phyloP scores from a whole-genome alignment of 2,797 vertebrate species.

The Urophycis tenuis region DNA sequence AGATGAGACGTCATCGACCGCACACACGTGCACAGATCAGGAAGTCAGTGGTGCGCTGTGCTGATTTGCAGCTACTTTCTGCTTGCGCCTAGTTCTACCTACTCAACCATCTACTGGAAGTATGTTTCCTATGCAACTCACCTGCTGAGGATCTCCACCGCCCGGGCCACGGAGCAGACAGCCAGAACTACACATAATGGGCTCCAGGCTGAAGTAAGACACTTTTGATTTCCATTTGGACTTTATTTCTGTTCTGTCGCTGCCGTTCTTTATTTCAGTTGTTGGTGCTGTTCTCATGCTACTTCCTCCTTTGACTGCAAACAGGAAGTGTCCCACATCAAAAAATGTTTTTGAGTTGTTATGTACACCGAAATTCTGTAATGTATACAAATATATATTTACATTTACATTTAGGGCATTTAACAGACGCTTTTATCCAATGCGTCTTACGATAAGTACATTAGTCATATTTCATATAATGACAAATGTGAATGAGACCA shows the following conservation, averaged over 20 bases:
- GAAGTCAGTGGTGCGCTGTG: constrained; percentile 64
- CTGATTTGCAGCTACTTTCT: constrained; percentile 41
- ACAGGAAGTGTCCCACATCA: constrained; percentile 56
- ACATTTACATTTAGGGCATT: too few relatives aligned
- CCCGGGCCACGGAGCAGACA: constrained; percentile 58
- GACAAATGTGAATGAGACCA: background rate
- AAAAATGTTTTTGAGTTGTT: background rate
- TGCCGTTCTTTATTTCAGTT: constrained; percentile 28
- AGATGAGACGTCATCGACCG: constrained; percentile 39
- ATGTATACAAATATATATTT: background rate
- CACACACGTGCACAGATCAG: constrained; percentile 50
- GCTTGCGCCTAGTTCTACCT: constrained; percentile 11
- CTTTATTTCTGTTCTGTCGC: constrained; percentile 24
- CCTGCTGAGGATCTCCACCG: constrained; percentile 31
- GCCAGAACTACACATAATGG: constrained; percentile 60
- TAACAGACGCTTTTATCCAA: too few relatives aligned
- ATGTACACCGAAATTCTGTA: background rate
- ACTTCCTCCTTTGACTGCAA: constrained; percentile 61
- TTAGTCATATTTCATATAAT: too few relatives aligned
- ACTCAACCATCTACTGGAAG: constrained; percentile 11
- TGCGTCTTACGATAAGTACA: too few relatives aligned
- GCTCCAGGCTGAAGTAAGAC: constrained; percentile 74
- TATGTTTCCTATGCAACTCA: constrained; percentile 18
- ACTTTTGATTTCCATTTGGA: background rate
- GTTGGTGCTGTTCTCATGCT: constrained; percentile 48